A percentile compares a stretch with the other conserved stretches of the same genome.
Conservation (phyloP, 2,888 invertebrate species). For the Carabus problematicus region DNA sequence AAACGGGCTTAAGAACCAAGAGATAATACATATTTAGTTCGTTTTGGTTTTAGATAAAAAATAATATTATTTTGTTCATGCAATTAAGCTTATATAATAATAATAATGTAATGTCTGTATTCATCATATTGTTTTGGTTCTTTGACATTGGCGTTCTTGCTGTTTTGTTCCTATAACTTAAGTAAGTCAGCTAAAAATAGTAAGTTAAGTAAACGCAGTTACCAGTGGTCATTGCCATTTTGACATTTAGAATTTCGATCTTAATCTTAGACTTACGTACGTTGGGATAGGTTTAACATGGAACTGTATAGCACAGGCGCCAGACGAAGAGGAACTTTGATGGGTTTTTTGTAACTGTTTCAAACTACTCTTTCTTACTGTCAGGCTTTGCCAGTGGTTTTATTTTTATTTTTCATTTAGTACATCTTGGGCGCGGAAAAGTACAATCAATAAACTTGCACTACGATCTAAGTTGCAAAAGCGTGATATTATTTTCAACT, state of each 20-base stretch:
- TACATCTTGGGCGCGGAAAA: constrained; percentile 12
- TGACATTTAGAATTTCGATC: constrained; percentile 24
- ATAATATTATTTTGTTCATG: too few species aligned
- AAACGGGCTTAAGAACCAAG: too few species aligned
- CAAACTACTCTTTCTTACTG: constrained; percentile 1
- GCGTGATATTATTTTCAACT: not conserved
- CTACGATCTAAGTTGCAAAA: not conserved
- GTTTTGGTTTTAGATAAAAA: too few species aligned
- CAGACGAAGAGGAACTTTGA: not conserved
- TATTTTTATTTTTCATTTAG: constrained; percentile 5
- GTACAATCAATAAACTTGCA: constrained; percentile 6
- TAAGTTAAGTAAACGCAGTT: constrained; percentile 32
- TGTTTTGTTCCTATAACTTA: too few species aligned
- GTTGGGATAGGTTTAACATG: too few species aligned
- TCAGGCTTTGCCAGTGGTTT: constrained; percentile 9
- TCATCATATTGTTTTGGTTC: too few species aligned
- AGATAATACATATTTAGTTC: too few species aligned
- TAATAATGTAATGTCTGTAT: too few species aligned
- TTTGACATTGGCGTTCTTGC: too few species aligned
- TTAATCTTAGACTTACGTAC: not conserved
- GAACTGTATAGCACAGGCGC: not conserved
- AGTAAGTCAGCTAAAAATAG: not conserved
- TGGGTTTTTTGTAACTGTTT: constrained; percentile 2
- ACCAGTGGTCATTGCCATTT: constrained; percentile 26
- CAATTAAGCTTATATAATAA: too few species aligned